phyloP scores from a whole-genome alignment of 2,113 vertebrate genomes.

The Python bivittatus region DNA sequence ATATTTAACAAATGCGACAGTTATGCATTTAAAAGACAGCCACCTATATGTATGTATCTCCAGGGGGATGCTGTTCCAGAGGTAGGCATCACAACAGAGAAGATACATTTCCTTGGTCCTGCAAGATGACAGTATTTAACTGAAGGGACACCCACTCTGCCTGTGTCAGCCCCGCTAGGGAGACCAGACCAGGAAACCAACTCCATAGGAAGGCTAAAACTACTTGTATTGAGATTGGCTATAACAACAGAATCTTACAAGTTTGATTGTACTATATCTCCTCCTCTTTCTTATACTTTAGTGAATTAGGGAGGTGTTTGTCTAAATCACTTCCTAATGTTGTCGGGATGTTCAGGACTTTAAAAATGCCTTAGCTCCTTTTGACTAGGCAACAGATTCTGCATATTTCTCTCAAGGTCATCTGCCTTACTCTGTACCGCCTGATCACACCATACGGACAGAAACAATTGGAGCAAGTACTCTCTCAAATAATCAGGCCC shows the following conservation, averaged over 20 bases:
- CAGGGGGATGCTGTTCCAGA: neutral
- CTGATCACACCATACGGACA: neutral
- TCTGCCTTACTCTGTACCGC: neutral
- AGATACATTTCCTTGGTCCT: neutral
- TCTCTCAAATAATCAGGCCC: neutral
- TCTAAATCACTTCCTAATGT: neutral
- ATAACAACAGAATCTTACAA: too few species aligned
- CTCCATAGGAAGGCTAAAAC: neutral
- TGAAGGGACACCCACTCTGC: neutral
- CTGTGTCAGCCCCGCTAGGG: neutral
- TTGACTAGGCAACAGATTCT: neutral
- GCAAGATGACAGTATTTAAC: neutral
- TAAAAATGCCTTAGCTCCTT: too few species aligned
- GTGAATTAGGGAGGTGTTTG: neutral
- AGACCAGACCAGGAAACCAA: neutral
- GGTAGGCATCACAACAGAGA: neutral
- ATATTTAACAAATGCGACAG: neutral
- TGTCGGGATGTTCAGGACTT: neutral
- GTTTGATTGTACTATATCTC: neutral
- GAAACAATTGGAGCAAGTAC: neutral
- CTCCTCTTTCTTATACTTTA: neutral
- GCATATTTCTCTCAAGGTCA: neutral
- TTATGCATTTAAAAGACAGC: neutral
- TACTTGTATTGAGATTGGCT: too few species aligned
- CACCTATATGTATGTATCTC: neutral